A percentile compares a stretch with the other conserved stretches of the same genome.
These are phyloP conservation scores for Palythoa heliodiscus DNA, from an alignment of 92 coral and sea anemone genomes.

Conservation along the genomic window DNA sequence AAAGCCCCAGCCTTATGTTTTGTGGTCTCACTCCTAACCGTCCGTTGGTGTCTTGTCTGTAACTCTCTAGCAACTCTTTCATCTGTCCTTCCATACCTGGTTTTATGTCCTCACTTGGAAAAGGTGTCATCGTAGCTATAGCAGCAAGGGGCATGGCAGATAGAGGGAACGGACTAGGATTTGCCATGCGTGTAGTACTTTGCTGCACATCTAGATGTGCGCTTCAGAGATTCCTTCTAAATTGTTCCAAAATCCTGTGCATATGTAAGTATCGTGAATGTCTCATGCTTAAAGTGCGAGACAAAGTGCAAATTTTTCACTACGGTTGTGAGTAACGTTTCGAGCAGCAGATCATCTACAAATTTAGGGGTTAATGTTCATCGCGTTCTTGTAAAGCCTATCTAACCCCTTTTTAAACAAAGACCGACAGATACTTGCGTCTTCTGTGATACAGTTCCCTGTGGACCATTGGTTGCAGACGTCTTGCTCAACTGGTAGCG, in stretches of 20 bases:
- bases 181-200: conserved; percentile 53
- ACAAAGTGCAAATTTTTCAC: conserved; percentile 4
- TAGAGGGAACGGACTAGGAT: conserved; percentile 59
- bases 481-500: conserved; percentile 15
- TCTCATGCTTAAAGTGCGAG: conserved; percentile 39
- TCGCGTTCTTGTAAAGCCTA: conserved; percentile 3
- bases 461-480: conserved; percentile 35
- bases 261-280: conserved; percentile 18
- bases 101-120: conserved; percentile 48
- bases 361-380: conserved; percentile 23
- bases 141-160: conserved; percentile 58
- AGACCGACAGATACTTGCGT: no score
- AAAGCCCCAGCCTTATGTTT: conserved; percentile 39
- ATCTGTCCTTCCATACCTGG: conserved; percentile 50
- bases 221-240: conserved; percentile 38
- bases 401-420: no score
- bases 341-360: conserved; percentile 37
- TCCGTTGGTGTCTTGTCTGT: conserved; percentile 46
- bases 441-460: conserved; percentile 49
- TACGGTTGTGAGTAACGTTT: conserved; percentile 20
- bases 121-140: conserved; percentile 47
- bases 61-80: conserved; percentile 52
- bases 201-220: conserved; percentile 46
- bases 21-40: conserved; percentile 45
- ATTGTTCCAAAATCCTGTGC: conserved; percentile 38